Evolutionary conservation across 2,888 invertebrate genomes (phyloP), one percentile per base, ranked within the genome.

Genomic region (Agonopterix alstromeriana): DNA sequence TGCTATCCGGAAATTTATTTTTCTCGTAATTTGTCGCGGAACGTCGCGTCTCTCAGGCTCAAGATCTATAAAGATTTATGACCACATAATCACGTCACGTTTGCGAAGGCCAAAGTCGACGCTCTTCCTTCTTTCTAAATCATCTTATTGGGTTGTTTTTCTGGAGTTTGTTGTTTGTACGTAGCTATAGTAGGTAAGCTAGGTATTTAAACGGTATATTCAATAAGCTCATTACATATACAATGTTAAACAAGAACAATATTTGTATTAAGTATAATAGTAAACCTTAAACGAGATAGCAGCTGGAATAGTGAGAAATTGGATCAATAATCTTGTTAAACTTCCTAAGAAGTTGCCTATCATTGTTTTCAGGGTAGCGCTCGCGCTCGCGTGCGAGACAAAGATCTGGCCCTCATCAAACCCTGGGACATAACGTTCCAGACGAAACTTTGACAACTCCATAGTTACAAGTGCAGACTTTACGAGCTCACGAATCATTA

Each of bases 401-500:
- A 57, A 55, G 56, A 60, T 60, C 60, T 57, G 57, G 60, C 71
- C 74, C 69, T 73, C 68, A 60, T 77, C 77, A 77, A 71, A 67
- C 67, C 67, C 64, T 60, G 63, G 63, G 27, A 27, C 27, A 64
- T 65, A 36, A 45, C 65, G 56, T 56, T 65, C 61, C 61, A 62
- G 60, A 61, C 59, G 61, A 64, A 73, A 77, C 66, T 78, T 77
- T 73, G 77, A 76, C 73, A 74, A 74, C 66, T 73, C 62, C 56
- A 64, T 67, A 70, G 70, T 65, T 62, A 69, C 67, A 66, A 74
- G 73, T 70, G 65, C 65, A 66, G 59, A 63, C 65, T 77, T 77
- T 78, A 80, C 74, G 78, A 76, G 68, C 73, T 70, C 66, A 70
- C 72, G 77, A 79, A 78, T 82, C 77, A 82, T 82, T 81, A 80